Conservation (phyloP, 2,113 vertebrate species). For the Sinosuthora webbiana region DNA sequence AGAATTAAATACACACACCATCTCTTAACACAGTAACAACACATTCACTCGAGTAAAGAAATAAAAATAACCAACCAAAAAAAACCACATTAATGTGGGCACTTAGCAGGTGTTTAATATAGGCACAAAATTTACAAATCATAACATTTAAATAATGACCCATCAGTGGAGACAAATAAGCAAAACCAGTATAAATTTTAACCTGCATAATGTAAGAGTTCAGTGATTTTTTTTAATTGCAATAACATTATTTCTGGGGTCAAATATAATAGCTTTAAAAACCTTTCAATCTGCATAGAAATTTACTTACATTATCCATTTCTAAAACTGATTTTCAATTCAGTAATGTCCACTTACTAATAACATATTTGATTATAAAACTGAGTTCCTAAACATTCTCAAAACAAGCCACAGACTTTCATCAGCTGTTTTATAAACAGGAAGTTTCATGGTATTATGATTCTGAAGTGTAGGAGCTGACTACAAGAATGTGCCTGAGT, state of each 20-base stretch:
- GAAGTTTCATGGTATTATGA: neutral
- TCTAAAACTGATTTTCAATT: neutral
- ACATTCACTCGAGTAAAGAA: neutral
- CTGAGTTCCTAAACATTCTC: neutral
- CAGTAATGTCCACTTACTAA: neutral
- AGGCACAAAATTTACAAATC: neutral
- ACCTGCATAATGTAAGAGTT: neutral
- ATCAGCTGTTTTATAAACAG: neutral
- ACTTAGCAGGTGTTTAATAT: neutral
- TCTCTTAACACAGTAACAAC: neutral
- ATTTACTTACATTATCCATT: neutral
- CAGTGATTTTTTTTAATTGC: neutral
- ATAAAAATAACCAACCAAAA: neutral
- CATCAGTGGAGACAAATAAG: neutral
- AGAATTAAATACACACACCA: neutral
- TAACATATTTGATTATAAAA: neutral
- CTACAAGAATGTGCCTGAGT: neutral
- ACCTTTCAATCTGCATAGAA: accelerated
- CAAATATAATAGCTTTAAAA: neutral
- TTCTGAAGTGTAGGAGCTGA: neutral
- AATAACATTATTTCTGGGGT: neutral
- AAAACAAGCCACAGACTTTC: neutral
- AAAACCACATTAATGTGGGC: neutral
- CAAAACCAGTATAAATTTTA: neutral
- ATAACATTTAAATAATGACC: neutral